Evolutionary conservation across 1,140 invertebrate genomes (phyloP).

Genomic region (Drosophila virilis): DNA sequence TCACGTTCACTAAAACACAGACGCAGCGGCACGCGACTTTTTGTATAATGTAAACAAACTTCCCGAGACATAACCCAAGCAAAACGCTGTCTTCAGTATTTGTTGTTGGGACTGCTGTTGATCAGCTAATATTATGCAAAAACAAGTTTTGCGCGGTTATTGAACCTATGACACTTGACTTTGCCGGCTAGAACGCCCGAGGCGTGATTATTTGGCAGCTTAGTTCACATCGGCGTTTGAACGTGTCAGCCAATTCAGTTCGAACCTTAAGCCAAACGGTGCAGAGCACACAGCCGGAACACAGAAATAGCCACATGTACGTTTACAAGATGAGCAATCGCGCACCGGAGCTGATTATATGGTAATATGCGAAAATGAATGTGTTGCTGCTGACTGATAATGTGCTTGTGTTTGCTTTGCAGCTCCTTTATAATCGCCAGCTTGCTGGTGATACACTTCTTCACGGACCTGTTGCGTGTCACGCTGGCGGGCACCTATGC

Average conservation of each 20-base stretch:
- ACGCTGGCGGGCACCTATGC: conserved; percentile 66
- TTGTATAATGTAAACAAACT: conserved; percentile 27
- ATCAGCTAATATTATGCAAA: conserved; percentile 57
- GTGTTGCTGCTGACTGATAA: neutral
- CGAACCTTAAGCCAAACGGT: conserved; percentile 9
- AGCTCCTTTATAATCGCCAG: conserved; percentile 76
- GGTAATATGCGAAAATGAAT: conserved; percentile 33
- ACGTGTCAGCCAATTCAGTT: conserved; percentile 40
- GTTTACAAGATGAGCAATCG: conserved; percentile 64
- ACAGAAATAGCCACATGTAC: conserved; percentile 46
- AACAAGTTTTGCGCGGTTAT: conserved; percentile 69
- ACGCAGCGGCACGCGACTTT: neutral
- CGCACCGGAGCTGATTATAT: conserved; percentile 74
- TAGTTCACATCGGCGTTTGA: conserved; percentile 22
- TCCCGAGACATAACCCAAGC: conserved; percentile 8
- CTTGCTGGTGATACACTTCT: conserved; percentile 77
- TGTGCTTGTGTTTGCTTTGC: neutral
- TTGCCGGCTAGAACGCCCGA: conserved; percentile 51
- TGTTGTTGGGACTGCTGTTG: conserved; percentile 32
- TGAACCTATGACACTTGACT: conserved; percentile 78
- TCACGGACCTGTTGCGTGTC: conserved; percentile 70
- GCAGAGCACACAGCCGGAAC: conserved; percentile 9
- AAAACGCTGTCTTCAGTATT: conserved; percentile 28
- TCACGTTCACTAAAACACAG: conserved; percentile 1
- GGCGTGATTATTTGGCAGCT: conserved; percentile 39